These are phyloP conservation scores for Calameuta pallipes DNA, from an alignment of 2,888 invertebrate genomes.

Conservation along the genomic window DNA sequence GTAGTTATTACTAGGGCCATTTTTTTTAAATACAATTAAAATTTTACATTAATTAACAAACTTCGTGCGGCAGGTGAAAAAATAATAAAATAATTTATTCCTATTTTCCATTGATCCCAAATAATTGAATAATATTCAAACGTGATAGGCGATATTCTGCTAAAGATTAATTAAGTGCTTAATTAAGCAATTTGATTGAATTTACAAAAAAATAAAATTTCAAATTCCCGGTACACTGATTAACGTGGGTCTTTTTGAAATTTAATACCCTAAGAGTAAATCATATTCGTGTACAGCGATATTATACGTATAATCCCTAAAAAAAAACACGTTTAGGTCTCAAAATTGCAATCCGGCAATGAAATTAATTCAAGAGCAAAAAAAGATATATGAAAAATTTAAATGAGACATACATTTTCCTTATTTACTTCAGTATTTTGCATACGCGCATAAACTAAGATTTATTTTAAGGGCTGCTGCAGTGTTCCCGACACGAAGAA, in stretches of 20 bases:
- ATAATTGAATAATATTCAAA: no score
- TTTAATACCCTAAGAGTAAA: neutral
- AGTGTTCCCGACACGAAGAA: neutral
- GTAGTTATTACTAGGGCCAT: neutral
- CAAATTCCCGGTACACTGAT: no score
- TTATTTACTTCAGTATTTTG: neutral
- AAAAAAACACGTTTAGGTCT: neutral
- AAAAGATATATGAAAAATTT: neutral
- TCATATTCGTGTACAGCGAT: neutral
- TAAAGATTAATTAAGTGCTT: neutral
- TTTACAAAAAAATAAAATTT: neutral
- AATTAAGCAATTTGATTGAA: neutral
- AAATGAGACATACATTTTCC: neutral
- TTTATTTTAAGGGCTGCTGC: neutral
- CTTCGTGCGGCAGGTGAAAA: no score
- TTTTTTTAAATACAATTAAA: neutral
- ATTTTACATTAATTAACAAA: no score
- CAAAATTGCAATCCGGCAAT: neutral
- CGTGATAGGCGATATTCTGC: neutral
- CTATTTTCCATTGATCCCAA: no score
- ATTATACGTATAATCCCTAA: neutral
- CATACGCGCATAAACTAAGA: neutral
- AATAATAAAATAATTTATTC: neutral
- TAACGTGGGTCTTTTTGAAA: neutral
- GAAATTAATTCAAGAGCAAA: neutral